phyloP scores from a whole-genome alignment of 2,797 vertebrate species.

The Hybognathus amarus region DNA sequence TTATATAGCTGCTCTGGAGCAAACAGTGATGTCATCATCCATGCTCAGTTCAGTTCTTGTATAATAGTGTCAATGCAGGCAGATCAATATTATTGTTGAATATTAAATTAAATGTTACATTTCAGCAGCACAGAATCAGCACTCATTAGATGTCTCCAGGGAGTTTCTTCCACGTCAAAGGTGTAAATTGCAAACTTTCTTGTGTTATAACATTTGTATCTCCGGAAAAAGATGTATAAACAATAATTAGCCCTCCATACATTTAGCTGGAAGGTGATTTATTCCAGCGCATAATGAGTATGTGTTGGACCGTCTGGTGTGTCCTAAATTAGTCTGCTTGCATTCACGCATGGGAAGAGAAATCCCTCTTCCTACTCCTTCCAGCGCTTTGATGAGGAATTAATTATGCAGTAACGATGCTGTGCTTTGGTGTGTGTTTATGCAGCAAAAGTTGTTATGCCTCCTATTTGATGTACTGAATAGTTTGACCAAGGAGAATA shows the following conservation, averaged over 20 bases:
- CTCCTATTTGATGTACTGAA: constrained; percentile 46
- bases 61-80: too few species aligned
- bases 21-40: too few species aligned
- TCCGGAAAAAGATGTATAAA: background rate
- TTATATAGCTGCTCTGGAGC: too few species aligned
- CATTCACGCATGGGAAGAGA: constrained; percentile 45
- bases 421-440: constrained; percentile 15
- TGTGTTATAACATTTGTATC: constrained; percentile 10
- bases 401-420: constrained; percentile 55
- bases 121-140: background rate
- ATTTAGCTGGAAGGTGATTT: constrained; percentile 41
- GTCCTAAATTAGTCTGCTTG: constrained; percentile 49
- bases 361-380: constrained; percentile 44
- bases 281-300: constrained; percentile 47
- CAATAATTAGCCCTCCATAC: constrained; percentile 42
- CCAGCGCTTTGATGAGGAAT: constrained; percentile 58
- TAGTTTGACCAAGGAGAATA: constrained; percentile 24
- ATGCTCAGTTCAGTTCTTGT: too few species aligned
- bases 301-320: constrained; percentile 42
- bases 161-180: constrained; percentile 22
- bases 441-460: constrained; percentile 26
- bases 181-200: background rate
- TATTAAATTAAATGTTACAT: too few species aligned
- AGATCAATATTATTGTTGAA: too few species aligned
- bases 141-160: background rate